Base-by-base conservation (phyloP, 2,888 invertebrate genomes). In the Limnephilus lunatus region DNA sequence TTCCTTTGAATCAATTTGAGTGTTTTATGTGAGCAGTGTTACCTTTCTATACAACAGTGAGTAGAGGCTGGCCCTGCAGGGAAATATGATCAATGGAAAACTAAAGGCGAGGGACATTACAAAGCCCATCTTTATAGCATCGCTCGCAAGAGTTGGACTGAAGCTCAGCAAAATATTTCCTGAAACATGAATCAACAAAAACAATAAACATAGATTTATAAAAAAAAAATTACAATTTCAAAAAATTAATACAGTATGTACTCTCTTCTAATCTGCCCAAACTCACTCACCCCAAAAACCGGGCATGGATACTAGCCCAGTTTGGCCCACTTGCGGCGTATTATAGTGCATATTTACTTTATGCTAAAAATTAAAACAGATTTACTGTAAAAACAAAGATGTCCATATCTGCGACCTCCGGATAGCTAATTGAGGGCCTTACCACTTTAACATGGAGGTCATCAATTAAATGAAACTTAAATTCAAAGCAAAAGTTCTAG, bases 51-150 rank as follows among this genome's bases (percentile, higher is more conserved):
- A 99, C 11, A 99, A 95, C 92, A 99, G 97, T 0, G 99, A 99
- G 96, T 99, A 98, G 39, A 99, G 96, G 94, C 99, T 99, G 19
- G 98, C 98, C 92, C 99, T 96, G 94, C 99, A 99, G 0, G 99
- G 99, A 95, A 99, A 99, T 95, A 99, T 98, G 94, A 99, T 98
- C 94, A 99, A 96, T 1, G 99, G 99, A 95, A 99, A 99, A 94
- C 99, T 99, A 95, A 99, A 98, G 30, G 99, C 99, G 53, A 99
- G 97, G 0, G 99, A 99, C 94, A 99, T 96, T 14, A 99, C 98
- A 96, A 99, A 99, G 44, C 99, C 99, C 93, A 99, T 96, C 96
- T 99, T 99, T 94, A 99, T 98, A 92, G 98, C 96, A 95, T 99
- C 98, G 94, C 98, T 98, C 81, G 98, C 97, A 94, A 98, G 96